Conservation (phyloP, 2,113 vertebrate genomes). For the Cavia aperea region DNA sequence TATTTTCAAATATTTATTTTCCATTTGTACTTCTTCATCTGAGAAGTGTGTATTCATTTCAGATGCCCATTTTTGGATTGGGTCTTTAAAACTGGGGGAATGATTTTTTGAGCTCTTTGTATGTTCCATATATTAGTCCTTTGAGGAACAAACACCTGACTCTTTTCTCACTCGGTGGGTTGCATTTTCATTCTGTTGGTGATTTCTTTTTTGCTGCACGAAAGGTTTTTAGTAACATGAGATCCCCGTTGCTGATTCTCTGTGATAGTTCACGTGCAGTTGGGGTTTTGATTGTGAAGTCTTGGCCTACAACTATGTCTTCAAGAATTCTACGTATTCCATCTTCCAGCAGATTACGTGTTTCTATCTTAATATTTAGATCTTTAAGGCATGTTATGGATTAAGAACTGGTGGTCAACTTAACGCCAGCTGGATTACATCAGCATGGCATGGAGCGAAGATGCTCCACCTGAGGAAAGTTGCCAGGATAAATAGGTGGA, state of each 20-base stretch:
- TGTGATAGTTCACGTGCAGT: neutral
- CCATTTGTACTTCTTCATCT: neutral
- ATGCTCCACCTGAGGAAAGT: too few species aligned
- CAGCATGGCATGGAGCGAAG: too few species aligned
- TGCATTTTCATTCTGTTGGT: neutral
- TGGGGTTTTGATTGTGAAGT: neutral
- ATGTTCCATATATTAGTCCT: neutral
- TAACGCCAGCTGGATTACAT: too few species aligned
- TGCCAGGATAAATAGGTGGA: too few species aligned
- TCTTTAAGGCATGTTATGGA: neutral
- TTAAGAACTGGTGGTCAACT: too few species aligned
- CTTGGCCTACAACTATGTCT: neutral
- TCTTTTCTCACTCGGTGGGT: neutral
- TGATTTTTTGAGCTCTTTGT: neutral
- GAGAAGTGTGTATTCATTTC: neutral
- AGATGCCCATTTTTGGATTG: neutral
- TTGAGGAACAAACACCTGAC: neutral
- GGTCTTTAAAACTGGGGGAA: neutral
- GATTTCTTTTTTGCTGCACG: neutral
- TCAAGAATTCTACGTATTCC: neutral
- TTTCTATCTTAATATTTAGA: neutral
- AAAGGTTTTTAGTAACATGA: neutral
- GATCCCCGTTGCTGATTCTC: neutral
- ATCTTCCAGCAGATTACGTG: neutral
- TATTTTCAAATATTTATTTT: neutral